A percentile compares a stretch with the other conserved stretches of the same genome.
Evolutionary conservation across 1,140 invertebrate species (phyloP).

Genomic region (Polypedilum vanderplanki): DNA sequence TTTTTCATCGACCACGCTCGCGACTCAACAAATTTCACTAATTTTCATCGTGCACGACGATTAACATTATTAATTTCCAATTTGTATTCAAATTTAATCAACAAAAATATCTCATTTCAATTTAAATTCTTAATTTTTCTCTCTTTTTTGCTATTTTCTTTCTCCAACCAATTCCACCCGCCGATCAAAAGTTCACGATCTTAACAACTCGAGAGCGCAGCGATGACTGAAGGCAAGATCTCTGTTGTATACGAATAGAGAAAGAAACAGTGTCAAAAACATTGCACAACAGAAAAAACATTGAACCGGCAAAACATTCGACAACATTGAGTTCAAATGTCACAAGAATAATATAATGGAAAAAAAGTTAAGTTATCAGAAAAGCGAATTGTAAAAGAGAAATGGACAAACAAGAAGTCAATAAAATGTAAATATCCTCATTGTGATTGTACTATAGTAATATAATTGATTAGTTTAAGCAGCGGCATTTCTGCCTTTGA

Average conservation of each 20-base stretch:
- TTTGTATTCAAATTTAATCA: too few relatives aligned
- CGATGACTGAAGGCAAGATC: slow-evolving; percentile 3
- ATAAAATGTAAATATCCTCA: background rate
- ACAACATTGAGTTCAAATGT: slow-evolving; percentile 10
- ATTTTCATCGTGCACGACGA: too few relatives aligned
- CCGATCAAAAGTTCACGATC: background rate
- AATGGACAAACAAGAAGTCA: background rate
- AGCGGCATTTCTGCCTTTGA: slow-evolving; percentile 6
- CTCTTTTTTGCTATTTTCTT: too few relatives aligned
- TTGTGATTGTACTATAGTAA: background rate
- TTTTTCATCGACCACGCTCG: too few relatives aligned
- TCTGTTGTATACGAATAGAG: background rate
- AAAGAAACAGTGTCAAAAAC: background rate
- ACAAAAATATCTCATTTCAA: too few relatives aligned
- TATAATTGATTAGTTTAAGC: slow-evolving; percentile 6
- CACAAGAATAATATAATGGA: slow-evolving; percentile 13
- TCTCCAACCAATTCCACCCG: background rate
- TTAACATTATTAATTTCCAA: too few relatives aligned
- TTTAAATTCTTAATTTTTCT: too few relatives aligned
- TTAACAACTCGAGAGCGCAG: background rate
- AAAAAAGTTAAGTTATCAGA: background rate
- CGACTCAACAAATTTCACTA: too few relatives aligned
- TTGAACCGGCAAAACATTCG: background rate
- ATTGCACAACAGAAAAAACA: background rate
- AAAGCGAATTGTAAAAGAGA: too few relatives aligned